Conservation (phyloP, 2,113 vertebrate species). For the Clarias magur region DNA sequence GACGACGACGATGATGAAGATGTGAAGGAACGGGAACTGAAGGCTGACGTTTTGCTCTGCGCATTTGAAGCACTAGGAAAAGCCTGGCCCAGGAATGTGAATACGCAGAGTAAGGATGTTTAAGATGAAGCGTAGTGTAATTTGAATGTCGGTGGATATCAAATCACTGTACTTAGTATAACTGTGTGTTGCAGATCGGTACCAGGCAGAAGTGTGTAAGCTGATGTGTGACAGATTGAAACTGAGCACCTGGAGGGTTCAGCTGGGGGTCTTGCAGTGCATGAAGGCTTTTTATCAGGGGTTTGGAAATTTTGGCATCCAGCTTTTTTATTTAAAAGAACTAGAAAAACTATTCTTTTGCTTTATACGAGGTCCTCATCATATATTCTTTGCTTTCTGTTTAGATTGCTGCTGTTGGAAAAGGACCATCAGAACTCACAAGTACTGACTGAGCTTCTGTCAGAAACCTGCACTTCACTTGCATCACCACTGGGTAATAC, state of each 20-base stretch:
- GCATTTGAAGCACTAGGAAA: slow-evolving; percentile 92
- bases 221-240: slow-evolving; percentile 90
- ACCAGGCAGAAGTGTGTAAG: slow-evolving; percentile 83
- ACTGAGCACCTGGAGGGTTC: slow-evolving; percentile 94
- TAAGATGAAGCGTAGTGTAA: background rate
- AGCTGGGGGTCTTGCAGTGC: slow-evolving; percentile 85
- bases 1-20: slow-evolving; percentile 71
- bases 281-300: slow-evolving; percentile 82
- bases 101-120: slow-evolving; percentile 83
- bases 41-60: slow-evolving; percentile 84
- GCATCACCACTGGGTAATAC: slow-evolving; percentile 85
- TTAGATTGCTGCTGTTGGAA: slow-evolving; percentile 87
- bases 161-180: background rate
- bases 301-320: slow-evolving; percentile 9
- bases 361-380: background rate
- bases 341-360: background rate
- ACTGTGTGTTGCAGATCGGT: slow-evolving; percentile 74
- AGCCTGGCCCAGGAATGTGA: slow-evolving; percentile 81
- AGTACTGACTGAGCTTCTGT: slow-evolving; percentile 83
- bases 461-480: slow-evolving; percentile 86
- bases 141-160: no score
- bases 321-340: background rate
- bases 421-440: slow-evolving; percentile 77
- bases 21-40: slow-evolving; percentile 80
- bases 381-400: slow-evolving; percentile 25